A percentile compares a stretch with the other conserved stretches of the same genome.
Conservation (phyloP, 2,888 invertebrate species). For the Seira ritae region DNA sequence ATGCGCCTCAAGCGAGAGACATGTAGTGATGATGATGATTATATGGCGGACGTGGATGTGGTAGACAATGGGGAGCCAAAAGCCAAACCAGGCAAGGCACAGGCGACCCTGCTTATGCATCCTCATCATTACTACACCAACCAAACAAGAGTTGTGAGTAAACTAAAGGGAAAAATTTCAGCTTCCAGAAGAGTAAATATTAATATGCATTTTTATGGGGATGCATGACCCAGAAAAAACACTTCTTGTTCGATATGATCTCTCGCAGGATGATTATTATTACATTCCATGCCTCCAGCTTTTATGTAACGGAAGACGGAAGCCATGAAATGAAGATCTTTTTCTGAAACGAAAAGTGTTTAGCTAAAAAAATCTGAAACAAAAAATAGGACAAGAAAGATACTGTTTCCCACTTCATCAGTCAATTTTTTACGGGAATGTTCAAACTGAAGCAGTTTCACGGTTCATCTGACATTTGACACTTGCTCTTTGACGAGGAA, state of each 20-base stretch:
- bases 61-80: constrained; percentile 66
- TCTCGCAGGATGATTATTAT: constrained; percentile 34
- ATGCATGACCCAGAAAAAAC: constrained; percentile 6
- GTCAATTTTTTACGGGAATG: constrained; percentile 32
- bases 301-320: neutral
- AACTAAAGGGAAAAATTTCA: neutral
- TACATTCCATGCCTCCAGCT: constrained; percentile 20
- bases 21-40: neutral
- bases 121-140: neutral
- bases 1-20: constrained; percentile 40
- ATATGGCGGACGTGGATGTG: constrained; percentile 13
- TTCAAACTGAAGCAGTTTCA: constrained; percentile 40
- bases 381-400: constrained; percentile 33
- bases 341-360: neutral
- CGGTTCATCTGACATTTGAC: constrained; percentile 62
- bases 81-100: constrained; percentile 37
- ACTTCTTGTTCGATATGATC: constrained; percentile 35
- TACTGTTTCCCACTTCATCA: constrained; percentile 52
- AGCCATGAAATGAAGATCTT: neutral
- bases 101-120: constrained; percentile 53
- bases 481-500: constrained; percentile 23
- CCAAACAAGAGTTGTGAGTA: neutral
- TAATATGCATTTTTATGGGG: constrained; percentile 15
- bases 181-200: neutral
- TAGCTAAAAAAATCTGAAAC: neutral